These are phyloP conservation scores for Anagyrus pseudococci DNA, from an alignment of 2,888 invertebrate species.

Conservation along the genomic window DNA sequence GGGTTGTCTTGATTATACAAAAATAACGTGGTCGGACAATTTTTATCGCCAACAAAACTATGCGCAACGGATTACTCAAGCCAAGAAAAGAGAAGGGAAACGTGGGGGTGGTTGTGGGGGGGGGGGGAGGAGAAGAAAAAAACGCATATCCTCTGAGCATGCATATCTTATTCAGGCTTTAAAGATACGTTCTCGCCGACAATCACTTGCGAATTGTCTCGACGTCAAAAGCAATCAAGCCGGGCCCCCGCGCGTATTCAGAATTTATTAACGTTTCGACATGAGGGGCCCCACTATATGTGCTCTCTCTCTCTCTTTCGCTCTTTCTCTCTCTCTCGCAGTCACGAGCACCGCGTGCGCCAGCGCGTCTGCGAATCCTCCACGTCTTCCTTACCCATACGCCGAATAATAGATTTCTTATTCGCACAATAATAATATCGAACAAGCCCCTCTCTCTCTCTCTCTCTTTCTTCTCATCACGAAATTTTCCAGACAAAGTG, in stretches of 20 bases:
- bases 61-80: too few species aligned
- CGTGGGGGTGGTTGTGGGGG: too few species aligned
- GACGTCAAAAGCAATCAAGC: constrained; percentile 49
- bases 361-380: constrained; percentile 22
- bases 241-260: constrained; percentile 45
- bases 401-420: constrained; percentile 12
- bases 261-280: constrained; percentile 48
- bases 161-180: constrained; percentile 3
- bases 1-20: too few species aligned
- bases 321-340: constrained; percentile 22
- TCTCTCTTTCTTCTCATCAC: too few species aligned
- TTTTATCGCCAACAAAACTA: too few species aligned
- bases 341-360: constrained; percentile 22
- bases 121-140: background rate
- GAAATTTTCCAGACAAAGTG: too few species aligned
- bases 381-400: constrained; percentile 12
- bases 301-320: constrained; percentile 25
- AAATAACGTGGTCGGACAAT: too few species aligned
- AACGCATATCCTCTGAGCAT: too few species aligned
- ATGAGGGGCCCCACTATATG: constrained; percentile 1
- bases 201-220: constrained; percentile 55
- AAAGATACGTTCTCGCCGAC: constrained; percentile 38
- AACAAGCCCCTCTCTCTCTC: background rate
- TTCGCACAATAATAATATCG: constrained; percentile 21
- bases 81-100: too few species aligned